Base-by-base conservation (phyloP, 2,113 vertebrate species). In the Chunga burmeisteri region DNA sequence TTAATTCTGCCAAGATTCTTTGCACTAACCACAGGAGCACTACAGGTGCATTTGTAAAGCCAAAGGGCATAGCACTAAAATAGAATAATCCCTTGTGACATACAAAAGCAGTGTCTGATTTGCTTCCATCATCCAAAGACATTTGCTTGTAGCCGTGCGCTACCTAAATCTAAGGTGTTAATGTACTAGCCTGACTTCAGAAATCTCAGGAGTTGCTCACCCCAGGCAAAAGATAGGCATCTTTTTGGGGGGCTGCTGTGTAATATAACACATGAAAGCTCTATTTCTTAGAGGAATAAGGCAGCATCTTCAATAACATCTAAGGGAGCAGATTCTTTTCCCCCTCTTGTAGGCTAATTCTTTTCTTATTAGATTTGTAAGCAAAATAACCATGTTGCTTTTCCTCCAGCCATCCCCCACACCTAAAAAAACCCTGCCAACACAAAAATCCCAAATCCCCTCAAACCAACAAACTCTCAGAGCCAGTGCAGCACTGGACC, bases 151-250 rank as follows among this genome's bases (percentile, higher is more conserved):
- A 97, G 96, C 95, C 22, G 3, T 91, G 78, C 2, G 7, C 83
- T 96, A 91, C 94, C 96, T 81, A 97, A 96, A 97, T 97, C 95
- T 62, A 95, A 98, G 97, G 97, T 98, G 98, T 97, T 98, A 98
- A 98, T 97, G 95, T 97, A 97, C 96, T 93, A 90, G 86, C 87
- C 94, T 97, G 96, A 95, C 96, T 98, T 95, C 92, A 93, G 93
- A 97, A 96, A 97, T 96, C 96, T 97, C 94, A 83, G 74, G 97
- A 97, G 93, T 3, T 97, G 95, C 82, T 96, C 88, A 97, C 97
- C 93, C n/a, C 93, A 91, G 94, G 96, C 96, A 91, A 96, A 91
- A 97, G 87, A 97, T 90, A 93, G 6, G 22, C 92, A 91, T 93
- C 91, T 92, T 96, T 94, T 90, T 7, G 52, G 85, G 82, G 80